A percentile compares a stretch with the other conserved stretches of the same genome.
Evolutionary conservation across 1,140 invertebrate species (phyloP).

Genomic region (Heliconius hewitsoni): DNA sequence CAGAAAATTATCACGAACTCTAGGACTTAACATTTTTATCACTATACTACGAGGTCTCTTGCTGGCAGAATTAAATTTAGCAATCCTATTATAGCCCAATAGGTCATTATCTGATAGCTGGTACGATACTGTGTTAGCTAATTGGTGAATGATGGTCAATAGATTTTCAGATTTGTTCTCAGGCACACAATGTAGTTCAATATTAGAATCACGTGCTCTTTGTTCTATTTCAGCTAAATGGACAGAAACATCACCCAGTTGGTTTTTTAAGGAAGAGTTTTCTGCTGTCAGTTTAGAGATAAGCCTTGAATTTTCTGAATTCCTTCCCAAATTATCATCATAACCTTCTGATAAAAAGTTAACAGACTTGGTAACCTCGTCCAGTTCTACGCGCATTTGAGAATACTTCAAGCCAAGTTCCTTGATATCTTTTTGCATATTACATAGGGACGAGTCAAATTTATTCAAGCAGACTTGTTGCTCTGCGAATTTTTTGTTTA

Average conservation of each 20-base stretch:
- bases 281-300: not conserved
- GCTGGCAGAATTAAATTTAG: too few relatives aligned
- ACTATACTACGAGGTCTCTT: too few relatives aligned
- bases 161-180: constrained; percentile 7
- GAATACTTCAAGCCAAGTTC: not conserved
- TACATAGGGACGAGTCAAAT: not conserved
- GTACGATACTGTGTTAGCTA: not conserved
- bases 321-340: not conserved
- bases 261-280: not conserved
- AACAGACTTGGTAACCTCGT: not conserved
- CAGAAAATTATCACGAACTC: too few relatives aligned
- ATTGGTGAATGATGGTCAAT: not conserved
- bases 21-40: too few relatives aligned
- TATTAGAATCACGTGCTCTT: not conserved
- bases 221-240: constrained; percentile 1
- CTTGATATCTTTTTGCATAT: not conserved
- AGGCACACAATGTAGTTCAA: not conserved
- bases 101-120: too few relatives aligned
- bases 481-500: not conserved
- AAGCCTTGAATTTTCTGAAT: not conserved
- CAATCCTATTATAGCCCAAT: too few relatives aligned
- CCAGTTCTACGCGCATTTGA: not conserved
- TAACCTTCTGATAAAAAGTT: not conserved
- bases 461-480: not conserved
- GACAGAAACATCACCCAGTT: not conserved